A percentile compares a stretch with the other conserved stretches of the same genome.
phyloP scores from a whole-genome alignment of 2,888 invertebrate genomes.

The Brachynemurus nebulosus region DNA sequence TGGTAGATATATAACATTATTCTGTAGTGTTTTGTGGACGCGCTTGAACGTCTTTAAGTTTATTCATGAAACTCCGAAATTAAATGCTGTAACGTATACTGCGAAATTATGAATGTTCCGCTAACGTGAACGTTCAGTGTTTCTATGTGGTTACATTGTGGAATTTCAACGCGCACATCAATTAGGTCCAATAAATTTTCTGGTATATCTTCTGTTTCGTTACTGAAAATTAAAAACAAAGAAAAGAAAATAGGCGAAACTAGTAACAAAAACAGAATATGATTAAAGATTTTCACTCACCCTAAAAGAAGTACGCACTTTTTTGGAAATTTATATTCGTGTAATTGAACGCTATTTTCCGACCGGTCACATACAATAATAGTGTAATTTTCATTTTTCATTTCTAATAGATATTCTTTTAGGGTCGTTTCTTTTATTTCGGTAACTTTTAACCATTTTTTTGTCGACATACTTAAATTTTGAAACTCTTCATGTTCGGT shows the following conservation, averaged over 20 bases:
- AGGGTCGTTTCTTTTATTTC: slow-evolving; percentile 59
- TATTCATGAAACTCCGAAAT: too few relatives aligned
- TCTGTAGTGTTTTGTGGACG: too few relatives aligned
- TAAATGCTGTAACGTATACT: slow-evolving; percentile 66
- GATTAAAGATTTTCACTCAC: slow-evolving; percentile 35
- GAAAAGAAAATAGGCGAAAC: background rate
- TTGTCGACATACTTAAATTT: slow-evolving; percentile 79
- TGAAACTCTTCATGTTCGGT: slow-evolving; percentile 67
- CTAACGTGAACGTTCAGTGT: slow-evolving; percentile 90
- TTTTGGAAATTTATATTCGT: slow-evolving; percentile 57
- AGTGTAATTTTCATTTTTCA: slow-evolving; percentile 57
- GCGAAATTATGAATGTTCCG: slow-evolving; percentile 85
- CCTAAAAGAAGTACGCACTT: slow-evolving; percentile 75
- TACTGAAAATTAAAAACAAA: slow-evolving; percentile 40
- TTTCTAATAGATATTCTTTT: slow-evolving; percentile 48
- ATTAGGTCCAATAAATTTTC: slow-evolving; percentile 67
- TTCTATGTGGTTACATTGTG: slow-evolving; percentile 77
- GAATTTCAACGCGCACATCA: slow-evolving; percentile 82
- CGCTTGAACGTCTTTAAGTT: too few relatives aligned
- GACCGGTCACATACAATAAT: slow-evolving; percentile 89
- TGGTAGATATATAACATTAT: too few relatives aligned
- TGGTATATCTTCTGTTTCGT: slow-evolving; percentile 87
- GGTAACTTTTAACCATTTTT: slow-evolving; percentile 69
- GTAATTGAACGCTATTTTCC: slow-evolving; percentile 56
- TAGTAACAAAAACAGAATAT: background rate